Base-by-base conservation (phyloP, 2,113 vertebrate species). In the Danio rerio region DNA sequence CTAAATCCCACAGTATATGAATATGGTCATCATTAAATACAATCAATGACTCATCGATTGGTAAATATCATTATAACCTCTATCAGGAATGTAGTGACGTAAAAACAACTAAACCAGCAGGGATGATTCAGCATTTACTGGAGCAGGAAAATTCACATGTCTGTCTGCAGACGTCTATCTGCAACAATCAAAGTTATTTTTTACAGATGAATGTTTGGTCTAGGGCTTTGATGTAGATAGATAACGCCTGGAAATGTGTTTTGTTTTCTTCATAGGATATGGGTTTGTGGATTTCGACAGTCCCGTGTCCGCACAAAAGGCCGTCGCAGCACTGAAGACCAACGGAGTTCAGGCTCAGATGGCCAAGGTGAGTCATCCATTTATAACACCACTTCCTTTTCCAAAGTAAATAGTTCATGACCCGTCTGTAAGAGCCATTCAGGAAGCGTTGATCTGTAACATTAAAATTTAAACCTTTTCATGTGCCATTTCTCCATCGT, bases 241-340 rank as follows among this genome's bases (percentile, higher is more conserved):
- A 2, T 50, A 2, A 3, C 55, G 62, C 55, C 47, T 63, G 66
- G 2, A 73, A 78, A 82, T 6, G 8, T 4, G 1, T 18, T 43
- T 16, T 84, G 78, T 86, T 4, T 70, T 93, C 10, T 65, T 42
- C 90, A 81, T 93, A 99, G 98, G 98, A 92, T 99, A 99, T 0
- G 98, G 98, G 83, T 99, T 99, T 93, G 98, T 99, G 87, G 98
- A 99, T 91, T 99, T 99, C 81, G 98, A 99, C 92, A 99, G 96
- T 92, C 98, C 97, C 0, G 95, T 95, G 45, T 97, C 98, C 59
- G 98, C 98, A 86, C 95, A 98, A 92, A 99, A 99, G 90, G 98
- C 98, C 0, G 98, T 99, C 74, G 95, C 98, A 61, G 97, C 98
- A 90, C 93, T 99, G 86, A 99, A 99, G 92, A 97, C 96, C 81